phyloP scores from a whole-genome alignment of 2,797 vertebrate species.

The Propithecus perrieri region DNA sequence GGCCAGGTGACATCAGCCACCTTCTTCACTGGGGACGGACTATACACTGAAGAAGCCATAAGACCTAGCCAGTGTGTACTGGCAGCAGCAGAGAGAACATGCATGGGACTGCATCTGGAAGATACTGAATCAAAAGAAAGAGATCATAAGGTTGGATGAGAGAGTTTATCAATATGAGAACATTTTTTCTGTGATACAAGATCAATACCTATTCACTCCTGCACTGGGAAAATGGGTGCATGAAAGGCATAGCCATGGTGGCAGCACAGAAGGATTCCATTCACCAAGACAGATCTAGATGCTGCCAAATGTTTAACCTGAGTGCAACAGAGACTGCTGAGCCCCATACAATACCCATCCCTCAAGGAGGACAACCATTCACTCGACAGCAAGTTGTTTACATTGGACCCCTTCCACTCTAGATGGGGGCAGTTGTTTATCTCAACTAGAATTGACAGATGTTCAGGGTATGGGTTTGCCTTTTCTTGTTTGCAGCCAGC shows the following conservation, averaged over 20 bases:
- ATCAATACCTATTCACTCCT: neutral
- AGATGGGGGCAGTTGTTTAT: neutral
- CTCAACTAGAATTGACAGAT: neutral
- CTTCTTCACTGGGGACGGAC: neutral
- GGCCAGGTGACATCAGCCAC: neutral
- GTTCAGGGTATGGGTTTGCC: neutral
- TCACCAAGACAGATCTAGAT: neutral
- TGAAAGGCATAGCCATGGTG: neutral
- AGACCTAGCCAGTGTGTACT: neutral
- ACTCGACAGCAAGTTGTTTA: neutral
- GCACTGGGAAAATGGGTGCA: neutral
- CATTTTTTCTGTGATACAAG: neutral
- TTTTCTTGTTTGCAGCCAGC: neutral
- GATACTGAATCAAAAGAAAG: neutral
- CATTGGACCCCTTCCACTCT: neutral
- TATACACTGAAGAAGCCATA: accelerated
- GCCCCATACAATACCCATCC: neutral
- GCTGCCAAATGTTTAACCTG: neutral
- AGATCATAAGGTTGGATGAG: neutral
- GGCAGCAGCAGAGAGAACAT: neutral
- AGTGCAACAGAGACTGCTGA: neutral
- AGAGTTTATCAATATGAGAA: neutral
- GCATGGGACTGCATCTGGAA: neutral
- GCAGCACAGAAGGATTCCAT: neutral
- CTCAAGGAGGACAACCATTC: neutral